Evolutionary conservation across 2,797 vertebrate genomes (phyloP).

Genomic region (Todus mexicanus): DNA sequence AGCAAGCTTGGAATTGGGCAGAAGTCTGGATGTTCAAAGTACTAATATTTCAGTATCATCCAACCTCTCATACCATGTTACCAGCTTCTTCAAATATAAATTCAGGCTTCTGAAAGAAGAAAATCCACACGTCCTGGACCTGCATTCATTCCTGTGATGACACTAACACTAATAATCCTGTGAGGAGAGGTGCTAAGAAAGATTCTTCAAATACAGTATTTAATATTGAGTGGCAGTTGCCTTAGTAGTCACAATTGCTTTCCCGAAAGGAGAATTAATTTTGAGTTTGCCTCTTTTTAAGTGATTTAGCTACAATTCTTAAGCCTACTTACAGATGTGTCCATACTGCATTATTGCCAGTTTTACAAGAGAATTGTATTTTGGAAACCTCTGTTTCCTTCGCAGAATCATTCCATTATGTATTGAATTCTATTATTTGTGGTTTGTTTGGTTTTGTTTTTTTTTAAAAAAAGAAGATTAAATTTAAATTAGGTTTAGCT

Average conservation of each 20-base stretch:
- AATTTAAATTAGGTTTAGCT: not conserved
- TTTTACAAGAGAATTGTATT: not conserved
- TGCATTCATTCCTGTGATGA: not conserved
- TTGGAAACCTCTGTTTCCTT: not conserved
- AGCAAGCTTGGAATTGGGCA: not conserved
- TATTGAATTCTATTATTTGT: not conserved
- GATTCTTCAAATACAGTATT: not conserved
- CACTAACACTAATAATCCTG: not conserved
- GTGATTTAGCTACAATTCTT: not conserved
- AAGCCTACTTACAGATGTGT: not conserved
- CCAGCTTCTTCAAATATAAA: not conserved
- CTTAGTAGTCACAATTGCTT: not conserved
- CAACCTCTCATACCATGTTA: not conserved
- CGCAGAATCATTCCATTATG: not conserved
- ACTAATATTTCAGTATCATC: not conserved
- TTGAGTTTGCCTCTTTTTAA: not conserved
- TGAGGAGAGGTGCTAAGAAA: not conserved
- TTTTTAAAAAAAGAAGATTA: not conserved
- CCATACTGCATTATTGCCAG: not conserved
- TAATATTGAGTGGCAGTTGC: not conserved
- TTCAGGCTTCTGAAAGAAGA: conserved; percentile 38
- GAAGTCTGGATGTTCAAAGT: not conserved
- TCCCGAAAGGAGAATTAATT: not conserved
- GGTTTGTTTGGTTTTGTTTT: too few relatives aligned
- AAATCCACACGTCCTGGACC: not conserved